Evolutionary conservation across 2,797 vertebrate genomes (phyloP).

Genomic region (Syncerus caffer): DNA sequence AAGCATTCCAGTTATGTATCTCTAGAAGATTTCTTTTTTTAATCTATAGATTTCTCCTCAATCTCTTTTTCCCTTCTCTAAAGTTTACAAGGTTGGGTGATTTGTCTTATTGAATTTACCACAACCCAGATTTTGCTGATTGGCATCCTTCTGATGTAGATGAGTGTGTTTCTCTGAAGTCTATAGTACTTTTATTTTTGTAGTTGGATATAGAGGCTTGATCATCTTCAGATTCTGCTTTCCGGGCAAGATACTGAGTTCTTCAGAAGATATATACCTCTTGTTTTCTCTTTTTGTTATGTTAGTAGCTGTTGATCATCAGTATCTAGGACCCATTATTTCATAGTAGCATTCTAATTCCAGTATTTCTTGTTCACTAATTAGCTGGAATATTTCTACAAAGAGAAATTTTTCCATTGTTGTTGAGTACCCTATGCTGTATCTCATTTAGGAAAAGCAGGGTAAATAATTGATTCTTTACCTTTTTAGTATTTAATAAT

Average conservation of each 20-base stretch:
- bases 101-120: slow-evolving; percentile 12
- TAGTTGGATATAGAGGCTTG: not conserved
- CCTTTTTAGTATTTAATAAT: slow-evolving; percentile 13
- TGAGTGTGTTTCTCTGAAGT: not conserved
- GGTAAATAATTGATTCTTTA: not conserved
- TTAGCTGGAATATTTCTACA: not conserved
- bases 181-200: not conserved
- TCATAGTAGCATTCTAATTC: slow-evolving; percentile 19
- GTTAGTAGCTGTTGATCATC: not conserved
- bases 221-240: not conserved
- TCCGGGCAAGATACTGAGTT: slow-evolving; percentile 11
- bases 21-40: not conserved
- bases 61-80: not conserved
- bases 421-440: not conserved
- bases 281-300: not conserved
- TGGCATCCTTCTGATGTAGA: not conserved
- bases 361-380: slow-evolving; percentile 14
- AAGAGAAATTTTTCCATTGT: not conserved
- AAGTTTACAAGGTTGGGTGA: not conserved
- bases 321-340: not conserved
- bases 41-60: not conserved
- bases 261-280: not conserved
- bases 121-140: not conserved
- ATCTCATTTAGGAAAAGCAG: slow-evolving; percentile 13
- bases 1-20: not conserved